Conservation (phyloP, 2,113 vertebrate species). For the Corythoichthys intestinalis region DNA sequence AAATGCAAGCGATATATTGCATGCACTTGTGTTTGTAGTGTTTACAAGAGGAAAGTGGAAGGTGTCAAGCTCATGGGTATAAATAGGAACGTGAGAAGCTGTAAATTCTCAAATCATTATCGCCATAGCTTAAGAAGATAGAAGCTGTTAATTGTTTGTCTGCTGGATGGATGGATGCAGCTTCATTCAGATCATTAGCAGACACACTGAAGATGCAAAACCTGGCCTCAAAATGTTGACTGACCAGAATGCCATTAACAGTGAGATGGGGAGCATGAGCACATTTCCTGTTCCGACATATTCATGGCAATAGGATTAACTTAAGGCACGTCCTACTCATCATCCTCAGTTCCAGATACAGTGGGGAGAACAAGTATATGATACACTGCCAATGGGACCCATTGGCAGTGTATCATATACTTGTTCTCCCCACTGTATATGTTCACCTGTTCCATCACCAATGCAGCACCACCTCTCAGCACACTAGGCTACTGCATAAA, state of each 20-base stretch:
- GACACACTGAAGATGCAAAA: slow-evolving; percentile 34
- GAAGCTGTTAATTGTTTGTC: slow-evolving; percentile 34
- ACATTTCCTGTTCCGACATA: no score
- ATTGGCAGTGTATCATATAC: no score
- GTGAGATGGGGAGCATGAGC: background rate
- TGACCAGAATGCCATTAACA: background rate
- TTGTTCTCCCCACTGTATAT: no score
- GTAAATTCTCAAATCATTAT: background rate
- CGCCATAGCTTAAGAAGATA: slow-evolving; percentile 40
- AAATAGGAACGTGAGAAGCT: slow-evolving; percentile 47
- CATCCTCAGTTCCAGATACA: no score
- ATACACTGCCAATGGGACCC: no score
- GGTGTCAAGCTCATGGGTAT: slow-evolving; percentile 74
- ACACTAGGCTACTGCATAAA: no score
- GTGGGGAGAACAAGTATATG: no score
- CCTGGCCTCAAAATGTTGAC: slow-evolving; percentile 48
- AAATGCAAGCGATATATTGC: slow-evolving; percentile 1
- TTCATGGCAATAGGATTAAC: no score
- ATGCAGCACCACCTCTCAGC: no score
- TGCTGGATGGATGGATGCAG: slow-evolving; percentile 35
- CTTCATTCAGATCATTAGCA: slow-evolving; percentile 50
- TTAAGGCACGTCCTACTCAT: no score
- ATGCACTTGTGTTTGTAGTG: slow-evolving; percentile 31
- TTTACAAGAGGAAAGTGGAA: slow-evolving; percentile 54
- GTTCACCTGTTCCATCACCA: no score